Percentiles rank a stretch among this genome's conserved stretches.
These are phyloP conservation scores for Serilophus lunatus DNA, from an alignment of 2,113 vertebrate species.

Conservation along the genomic window DNA sequence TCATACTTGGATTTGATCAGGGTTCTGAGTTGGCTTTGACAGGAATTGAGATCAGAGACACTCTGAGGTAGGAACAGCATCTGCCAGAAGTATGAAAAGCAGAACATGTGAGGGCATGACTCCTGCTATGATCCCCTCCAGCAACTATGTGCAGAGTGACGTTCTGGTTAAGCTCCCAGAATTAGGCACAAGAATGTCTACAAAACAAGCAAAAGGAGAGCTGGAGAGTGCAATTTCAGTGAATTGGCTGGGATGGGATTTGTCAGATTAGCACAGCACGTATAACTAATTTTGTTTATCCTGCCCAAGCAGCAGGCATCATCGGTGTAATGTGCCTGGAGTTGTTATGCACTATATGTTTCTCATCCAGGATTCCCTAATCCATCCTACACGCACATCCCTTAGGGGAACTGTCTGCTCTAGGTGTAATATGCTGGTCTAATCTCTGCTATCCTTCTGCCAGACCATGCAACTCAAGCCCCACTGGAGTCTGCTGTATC, in stretches of 20 bases:
- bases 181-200: background rate
- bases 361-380: conserved; percentile 36
- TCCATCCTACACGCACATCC: background rate
- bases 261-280: conserved; percentile 44
- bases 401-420: background rate
- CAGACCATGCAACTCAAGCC: background rate
- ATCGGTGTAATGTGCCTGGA: conserved; percentile 34
- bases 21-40: background rate
- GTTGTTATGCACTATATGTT: conserved; percentile 13
- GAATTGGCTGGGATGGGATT: conserved; percentile 30
- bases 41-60: background rate
- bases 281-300: conserved; percentile 46
- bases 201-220: background rate
- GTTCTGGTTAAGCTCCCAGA: conserved; percentile 22
- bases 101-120: conserved; percentile 7
- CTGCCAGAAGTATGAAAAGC: conserved; percentile 24
- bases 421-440: background rate
- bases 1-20: background rate
- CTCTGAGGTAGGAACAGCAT: background rate
- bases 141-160: background rate
- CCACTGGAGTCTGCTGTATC: background rate
- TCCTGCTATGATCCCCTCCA: background rate
- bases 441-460: conserved; percentile 42
- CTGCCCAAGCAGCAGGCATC: conserved; percentile 31
- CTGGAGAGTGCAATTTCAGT: conserved; percentile 32